Evolutionary conservation across 2,113 vertebrate genomes (phyloP), one percentile per base, ranked within the genome.

Genomic region (Dissostichus mawsoni): DNA sequence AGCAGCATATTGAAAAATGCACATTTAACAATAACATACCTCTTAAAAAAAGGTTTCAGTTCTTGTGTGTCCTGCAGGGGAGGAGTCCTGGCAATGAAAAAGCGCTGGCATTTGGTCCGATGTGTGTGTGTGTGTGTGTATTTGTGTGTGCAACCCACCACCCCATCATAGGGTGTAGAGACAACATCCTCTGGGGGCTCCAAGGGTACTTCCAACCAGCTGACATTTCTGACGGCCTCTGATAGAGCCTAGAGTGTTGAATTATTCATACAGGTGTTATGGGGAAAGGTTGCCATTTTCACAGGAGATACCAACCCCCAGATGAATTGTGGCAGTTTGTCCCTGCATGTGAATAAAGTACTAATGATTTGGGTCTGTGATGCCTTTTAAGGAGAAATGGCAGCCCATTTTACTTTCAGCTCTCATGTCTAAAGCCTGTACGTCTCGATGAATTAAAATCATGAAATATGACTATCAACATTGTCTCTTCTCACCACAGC

Each of bases 191-290:
- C 81, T 74, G 51, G 76, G 89, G 90, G 76, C 85, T 82, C 88
- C 67, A 66, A 86, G 82, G 83, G 81, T 90, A 77, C 88, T 77
- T 81, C 78, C 70, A 78, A 78, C 58, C 51, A 74, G 69, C 90
- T 94, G 92, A 93, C 93, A 93, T 95, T 94, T 94, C 88, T 92
- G 90, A 91, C 92, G 90, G 89, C 78, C 82, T 84, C 83, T 87
- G 90, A 89, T 92, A 83, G 89, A 90, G 86, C 84, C 72, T 79
- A 73, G 83, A 68, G 74, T 85, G 77, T 78, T 93, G 87, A 93
- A 94, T 94, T 85, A 93, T 94, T 93, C 91, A 95, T 92, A 65
- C 83, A 74, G 88, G 89, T 90, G 87, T 92, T 90, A 55, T 56
- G 45, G 79, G 69, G 68, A 89, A 89, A 87, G 77, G 89, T 84